Base-by-base conservation (phyloP, 2,113 vertebrate genomes). In the Tragelaphus strepsiceros region DNA sequence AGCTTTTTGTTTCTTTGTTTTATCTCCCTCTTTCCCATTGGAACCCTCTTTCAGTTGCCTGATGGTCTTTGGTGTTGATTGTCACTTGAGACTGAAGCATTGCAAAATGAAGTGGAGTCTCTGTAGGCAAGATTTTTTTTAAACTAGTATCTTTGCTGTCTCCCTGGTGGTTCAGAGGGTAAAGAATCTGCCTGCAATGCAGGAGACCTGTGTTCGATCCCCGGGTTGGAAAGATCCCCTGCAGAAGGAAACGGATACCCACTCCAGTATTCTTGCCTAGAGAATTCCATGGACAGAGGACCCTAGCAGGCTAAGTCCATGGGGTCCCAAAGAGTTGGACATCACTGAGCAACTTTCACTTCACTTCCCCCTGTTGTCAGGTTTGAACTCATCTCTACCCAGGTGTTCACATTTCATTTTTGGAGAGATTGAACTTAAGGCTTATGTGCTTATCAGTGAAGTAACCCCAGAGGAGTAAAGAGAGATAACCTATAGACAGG, bases 401-500 rank as follows among this genome's bases (percentile, higher is more conserved):
- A 35, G 82, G 32, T 61, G 62, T 28, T 78, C n/a, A 51, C 43
- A 49, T 61, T 46, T 67, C 56, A n/a, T 80, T 78, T 85, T 58
- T 85, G 6, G 59, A 91, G 74, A 91, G 53, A 78, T 2, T 53
- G 43, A 53, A 35, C 30, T 30, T 80, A 10, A 71, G 51, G 51
- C 15, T 67, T 98, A 97, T 90, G 92, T 98, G 96, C 96, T 98
- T 96, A 93, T 98, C 93, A 35, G 78, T 51, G 6, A 80, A 98
- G 61, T 17, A 0, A 94, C 78, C 92, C 11, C 85, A 64, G 62
- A 91, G 13, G 49, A 97, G 56, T 87, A 43, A 78, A 7, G 54
- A 39, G 58, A 96, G 51, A 86, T 94, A 13, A 54, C 51, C 51
- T 82, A 4, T n/a, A 54, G 51, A 82, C 80, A n/a, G 30, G 19